Percentiles rank a stretch among this genome's conserved stretches.
Conservation (phyloP, 2,888 invertebrate species). For the Macaria liturata region DNA sequence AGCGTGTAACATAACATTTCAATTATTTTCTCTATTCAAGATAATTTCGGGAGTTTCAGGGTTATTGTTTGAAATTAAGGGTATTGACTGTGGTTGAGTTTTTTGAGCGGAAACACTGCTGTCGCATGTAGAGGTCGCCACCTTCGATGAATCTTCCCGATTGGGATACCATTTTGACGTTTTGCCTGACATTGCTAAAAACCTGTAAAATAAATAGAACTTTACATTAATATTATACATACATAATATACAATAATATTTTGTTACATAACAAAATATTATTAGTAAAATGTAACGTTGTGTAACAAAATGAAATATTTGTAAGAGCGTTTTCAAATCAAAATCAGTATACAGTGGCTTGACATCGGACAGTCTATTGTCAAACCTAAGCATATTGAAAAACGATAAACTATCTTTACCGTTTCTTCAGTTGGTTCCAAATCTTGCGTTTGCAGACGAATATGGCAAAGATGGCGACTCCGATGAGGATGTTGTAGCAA, state of each 20-base stretch:
- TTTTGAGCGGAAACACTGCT: background rate
- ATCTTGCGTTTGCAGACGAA: slow-evolving; percentile 70
- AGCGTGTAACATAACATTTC: too few species aligned
- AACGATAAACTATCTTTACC: slow-evolving; percentile 45
- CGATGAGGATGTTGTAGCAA: slow-evolving; percentile 64
- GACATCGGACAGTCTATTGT: background rate
- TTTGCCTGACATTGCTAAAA: background rate
- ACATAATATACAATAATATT: background rate
- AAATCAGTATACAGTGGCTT: background rate
- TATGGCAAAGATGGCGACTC: slow-evolving; percentile 65
- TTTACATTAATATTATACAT: background rate
- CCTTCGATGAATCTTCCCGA: background rate
- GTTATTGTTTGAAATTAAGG: background rate
- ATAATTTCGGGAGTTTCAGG: too few species aligned
- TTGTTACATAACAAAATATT: background rate
- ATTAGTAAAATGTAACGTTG: too few species aligned
- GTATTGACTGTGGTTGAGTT: background rate
- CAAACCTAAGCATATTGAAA: background rate
- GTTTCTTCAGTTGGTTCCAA: slow-evolving; percentile 48
- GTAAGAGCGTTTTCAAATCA: too few species aligned
- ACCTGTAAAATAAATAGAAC: background rate
- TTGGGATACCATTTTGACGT: slow-evolving; percentile 8
- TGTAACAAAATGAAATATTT: background rate
- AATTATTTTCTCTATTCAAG: too few species aligned
- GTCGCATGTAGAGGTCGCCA: background rate